These are phyloP conservation scores for Zele albiditarsus DNA, from an alignment of 2,888 invertebrate genomes.

Conservation along the genomic window DNA sequence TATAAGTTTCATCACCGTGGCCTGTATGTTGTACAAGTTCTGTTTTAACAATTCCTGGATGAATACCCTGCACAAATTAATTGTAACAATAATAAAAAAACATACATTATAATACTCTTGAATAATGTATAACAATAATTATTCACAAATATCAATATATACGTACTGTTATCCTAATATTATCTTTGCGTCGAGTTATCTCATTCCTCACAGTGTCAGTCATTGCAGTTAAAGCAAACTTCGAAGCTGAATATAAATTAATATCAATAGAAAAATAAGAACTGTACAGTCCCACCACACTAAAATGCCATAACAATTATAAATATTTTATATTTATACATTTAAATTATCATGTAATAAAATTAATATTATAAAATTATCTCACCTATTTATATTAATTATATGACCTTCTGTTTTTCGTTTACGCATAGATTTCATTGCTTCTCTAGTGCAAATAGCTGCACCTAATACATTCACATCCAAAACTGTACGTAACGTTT, in stretches of 20 bases:
- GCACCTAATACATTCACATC: conserved; percentile 59
- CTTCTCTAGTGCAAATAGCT: conserved; percentile 59
- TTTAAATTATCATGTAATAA: not conserved
- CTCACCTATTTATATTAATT: conserved; percentile 60
- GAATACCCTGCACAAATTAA: conserved; percentile 74
- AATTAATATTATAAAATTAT: not conserved
- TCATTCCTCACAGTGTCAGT: conserved; percentile 73
- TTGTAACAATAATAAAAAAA: no score
- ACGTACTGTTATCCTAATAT: conserved; percentile 66
- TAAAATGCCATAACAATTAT: not conserved
- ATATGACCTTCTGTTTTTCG: conserved; percentile 57
- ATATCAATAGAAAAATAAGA: conserved; percentile 15
- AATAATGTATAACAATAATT: not conserved
- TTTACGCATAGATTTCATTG: conserved; percentile 56
- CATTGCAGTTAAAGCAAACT: conserved; percentile 72
- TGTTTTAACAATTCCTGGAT: conserved; percentile 78
- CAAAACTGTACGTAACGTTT: conserved; percentile 55
- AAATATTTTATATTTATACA: no score
- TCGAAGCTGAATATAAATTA: conserved; percentile 65
- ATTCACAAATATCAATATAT: not conserved
- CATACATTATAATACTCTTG: no score
- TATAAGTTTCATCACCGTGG: conserved; percentile 47
- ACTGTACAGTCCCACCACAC: conserved; percentile 43
- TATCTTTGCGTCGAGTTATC: conserved; percentile 65
- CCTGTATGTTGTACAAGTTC: conserved; percentile 67